A percentile compares a stretch with the other conserved stretches of the same genome.
Conservation (phyloP, 2,797 vertebrate genomes). For the Arctocebus calabarensis region DNA sequence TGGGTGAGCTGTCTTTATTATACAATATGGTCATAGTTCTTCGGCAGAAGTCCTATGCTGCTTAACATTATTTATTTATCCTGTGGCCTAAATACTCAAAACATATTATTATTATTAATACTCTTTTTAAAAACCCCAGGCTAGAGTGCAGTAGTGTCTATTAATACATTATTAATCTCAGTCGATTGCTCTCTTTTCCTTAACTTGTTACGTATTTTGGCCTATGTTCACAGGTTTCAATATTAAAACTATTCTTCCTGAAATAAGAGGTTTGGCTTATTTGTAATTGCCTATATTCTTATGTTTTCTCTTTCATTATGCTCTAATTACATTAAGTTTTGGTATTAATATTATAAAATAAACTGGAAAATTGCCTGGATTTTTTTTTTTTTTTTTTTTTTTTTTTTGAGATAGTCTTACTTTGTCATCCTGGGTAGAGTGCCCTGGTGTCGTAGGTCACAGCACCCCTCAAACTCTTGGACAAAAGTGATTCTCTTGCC, state of each 20-base stretch:
- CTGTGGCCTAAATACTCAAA: background rate
- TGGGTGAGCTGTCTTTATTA: background rate
- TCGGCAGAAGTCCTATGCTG: background rate
- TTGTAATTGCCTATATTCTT: background rate
- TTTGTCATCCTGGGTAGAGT: too few relatives aligned
- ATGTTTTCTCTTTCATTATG: background rate
- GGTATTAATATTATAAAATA: background rate
- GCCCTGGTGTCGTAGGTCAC: too few relatives aligned
- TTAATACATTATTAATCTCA: background rate
- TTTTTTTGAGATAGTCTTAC: too few relatives aligned
- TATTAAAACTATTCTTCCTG: background rate
- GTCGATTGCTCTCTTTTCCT: background rate
- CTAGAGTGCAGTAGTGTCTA: background rate
- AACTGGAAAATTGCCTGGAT: background rate
- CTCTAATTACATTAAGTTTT: background rate
- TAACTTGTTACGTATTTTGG: background rate
- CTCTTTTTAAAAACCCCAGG: too few relatives aligned
- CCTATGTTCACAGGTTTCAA: background rate
- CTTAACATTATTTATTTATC: background rate
- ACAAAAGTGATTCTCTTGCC: too few relatives aligned
- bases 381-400: background rate
- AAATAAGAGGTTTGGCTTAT: background rate
- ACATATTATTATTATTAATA: too few relatives aligned
- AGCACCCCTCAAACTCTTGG: too few relatives aligned
- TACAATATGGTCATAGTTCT: background rate